Conservation (phyloP, 2,888 invertebrate genomes). For the Drosophila diplacantha region DNA sequence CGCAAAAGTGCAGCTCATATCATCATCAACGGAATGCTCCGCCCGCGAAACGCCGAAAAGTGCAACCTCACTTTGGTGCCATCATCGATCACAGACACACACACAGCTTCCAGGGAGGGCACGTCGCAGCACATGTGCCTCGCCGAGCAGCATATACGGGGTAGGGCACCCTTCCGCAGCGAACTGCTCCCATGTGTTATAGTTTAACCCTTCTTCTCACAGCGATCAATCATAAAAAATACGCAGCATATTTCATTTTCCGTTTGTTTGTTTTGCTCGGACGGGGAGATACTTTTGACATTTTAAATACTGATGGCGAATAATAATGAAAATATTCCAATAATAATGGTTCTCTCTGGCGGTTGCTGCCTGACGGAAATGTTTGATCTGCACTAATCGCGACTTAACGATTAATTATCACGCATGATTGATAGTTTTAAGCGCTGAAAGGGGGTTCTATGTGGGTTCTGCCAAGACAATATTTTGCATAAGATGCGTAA, state of each 20-base stretch:
- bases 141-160: not conserved
- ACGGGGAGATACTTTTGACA: conserved; percentile 38
- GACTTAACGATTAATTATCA: conserved; percentile 50
- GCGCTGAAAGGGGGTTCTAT: not conserved
- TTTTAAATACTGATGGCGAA: conserved; percentile 51
- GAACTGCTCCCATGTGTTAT: conserved; percentile 50
- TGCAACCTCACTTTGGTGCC: conserved; percentile 54
- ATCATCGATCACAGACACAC: conserved; percentile 58
- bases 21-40: conserved; percentile 6
- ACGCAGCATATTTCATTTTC: conserved; percentile 13
- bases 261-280: conserved; percentile 14
- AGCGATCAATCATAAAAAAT: conserved; percentile 59
- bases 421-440: conserved; percentile 26
- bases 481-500: not conserved
- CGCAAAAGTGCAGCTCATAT: conserved; percentile 50
- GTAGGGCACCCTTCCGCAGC: conserved; percentile 24
- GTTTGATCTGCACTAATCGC: conserved; percentile 20
- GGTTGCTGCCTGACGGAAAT: conserved; percentile 34
- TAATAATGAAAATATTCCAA: conserved; percentile 45
- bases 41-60: conserved; percentile 31
- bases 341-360: conserved; percentile 24
- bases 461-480: conserved; percentile 12
- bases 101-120: conserved; percentile 20
- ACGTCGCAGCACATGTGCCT: conserved; percentile 33
- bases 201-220: conserved; percentile 62